phyloP scores from a whole-genome alignment of 2,113 vertebrate genomes.

The Siniperca chuatsi region DNA sequence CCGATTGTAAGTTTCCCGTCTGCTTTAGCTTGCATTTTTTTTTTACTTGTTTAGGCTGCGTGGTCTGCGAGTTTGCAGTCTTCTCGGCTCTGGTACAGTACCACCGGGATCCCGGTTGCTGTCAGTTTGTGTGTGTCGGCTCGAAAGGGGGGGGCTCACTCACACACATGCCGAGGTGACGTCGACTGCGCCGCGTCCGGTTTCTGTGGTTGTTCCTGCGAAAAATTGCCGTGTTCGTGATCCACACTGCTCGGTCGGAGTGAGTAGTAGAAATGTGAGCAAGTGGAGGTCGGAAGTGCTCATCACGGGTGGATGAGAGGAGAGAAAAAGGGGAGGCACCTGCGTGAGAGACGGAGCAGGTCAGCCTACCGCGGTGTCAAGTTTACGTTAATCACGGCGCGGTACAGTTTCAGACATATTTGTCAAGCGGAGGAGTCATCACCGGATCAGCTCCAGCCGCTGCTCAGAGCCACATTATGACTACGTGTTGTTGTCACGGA shows the following conservation, averaged over 20 bases:
- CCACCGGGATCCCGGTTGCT: slow-evolving; percentile 21
- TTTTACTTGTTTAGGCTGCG: slow-evolving; percentile 61
- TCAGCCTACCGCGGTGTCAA: slow-evolving; percentile 62
- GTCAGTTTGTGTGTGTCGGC: slow-evolving; percentile 46
- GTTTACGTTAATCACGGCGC: slow-evolving; percentile 58
- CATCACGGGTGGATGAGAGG: slow-evolving; percentile 32
- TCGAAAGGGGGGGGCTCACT: neutral
- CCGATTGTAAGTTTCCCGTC: slow-evolving; percentile 78
- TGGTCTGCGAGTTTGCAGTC: slow-evolving; percentile 46
- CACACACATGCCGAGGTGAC: slow-evolving; percentile 61
- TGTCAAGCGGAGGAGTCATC: slow-evolving; percentile 50
- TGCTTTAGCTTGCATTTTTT: slow-evolving; percentile 33
- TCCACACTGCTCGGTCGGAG: neutral
- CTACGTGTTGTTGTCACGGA: slow-evolving; percentile 59
- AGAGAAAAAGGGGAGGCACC: slow-evolving; percentile 62
- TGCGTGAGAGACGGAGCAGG: slow-evolving; percentile 52
- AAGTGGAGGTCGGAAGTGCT: slow-evolving; percentile 2
- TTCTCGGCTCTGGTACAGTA: neutral
- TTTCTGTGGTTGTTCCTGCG: slow-evolving; percentile 54
- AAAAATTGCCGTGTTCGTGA: slow-evolving; percentile 4
- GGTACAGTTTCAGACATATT: slow-evolving; percentile 63
- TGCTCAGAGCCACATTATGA: slow-evolving; percentile 11
- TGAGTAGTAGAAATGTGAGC: slow-evolving; percentile 34
- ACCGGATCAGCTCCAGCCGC: slow-evolving; percentile 52
- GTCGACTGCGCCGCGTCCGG: slow-evolving; percentile 72